Conservation (phyloP, 2,888 invertebrate genomes). For the Dicycla oo region DNA sequence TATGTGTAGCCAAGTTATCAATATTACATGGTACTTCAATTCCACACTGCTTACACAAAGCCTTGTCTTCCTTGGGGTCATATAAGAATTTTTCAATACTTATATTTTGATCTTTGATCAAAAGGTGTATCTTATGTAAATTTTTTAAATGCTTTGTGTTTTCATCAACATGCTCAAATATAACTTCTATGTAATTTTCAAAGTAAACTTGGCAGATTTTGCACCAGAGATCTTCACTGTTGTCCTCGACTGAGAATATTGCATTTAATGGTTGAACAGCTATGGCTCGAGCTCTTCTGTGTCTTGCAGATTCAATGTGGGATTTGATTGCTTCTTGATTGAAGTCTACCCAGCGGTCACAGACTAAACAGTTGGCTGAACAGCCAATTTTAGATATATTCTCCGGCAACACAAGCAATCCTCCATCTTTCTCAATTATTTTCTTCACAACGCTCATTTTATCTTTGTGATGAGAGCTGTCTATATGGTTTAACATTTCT, state of each 20-base stretch:
- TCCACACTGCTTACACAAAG: constrained; percentile 71
- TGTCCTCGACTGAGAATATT: constrained; percentile 76
- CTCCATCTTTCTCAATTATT: constrained; percentile 70
- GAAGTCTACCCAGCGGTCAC: constrained; percentile 66
- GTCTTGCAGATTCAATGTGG: constrained; percentile 67
- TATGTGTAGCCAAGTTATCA: constrained; percentile 74
- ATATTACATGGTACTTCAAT: constrained; percentile 74
- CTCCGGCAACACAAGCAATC: constrained; percentile 69
- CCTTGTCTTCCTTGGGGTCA: constrained; percentile 74
- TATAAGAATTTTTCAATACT: constrained; percentile 74
- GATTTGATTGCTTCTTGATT: constrained; percentile 55
- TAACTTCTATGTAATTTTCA: constrained; percentile 74
- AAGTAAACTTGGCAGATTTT: constrained; percentile 77
- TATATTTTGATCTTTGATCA: constrained; percentile 74
- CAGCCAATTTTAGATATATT: constrained; percentile 41
- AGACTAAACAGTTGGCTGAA: constrained; percentile 68
- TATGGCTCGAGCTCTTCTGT: constrained; percentile 71
- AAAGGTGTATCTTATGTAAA: constrained; percentile 67
- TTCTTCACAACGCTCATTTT: constrained; percentile 59
- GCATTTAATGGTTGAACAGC: constrained; percentile 77
- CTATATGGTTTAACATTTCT: constrained; percentile 63
- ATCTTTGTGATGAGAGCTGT: constrained; percentile 62
- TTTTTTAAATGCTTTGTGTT: constrained; percentile 66
- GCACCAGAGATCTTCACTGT: constrained; percentile 75
- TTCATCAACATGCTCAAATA: constrained; percentile 76